Evolutionary conservation across 1,140 invertebrate genomes (phyloP), one percentile per base, ranked within the genome.

Genomic region (Anastatus disparis): DNA sequence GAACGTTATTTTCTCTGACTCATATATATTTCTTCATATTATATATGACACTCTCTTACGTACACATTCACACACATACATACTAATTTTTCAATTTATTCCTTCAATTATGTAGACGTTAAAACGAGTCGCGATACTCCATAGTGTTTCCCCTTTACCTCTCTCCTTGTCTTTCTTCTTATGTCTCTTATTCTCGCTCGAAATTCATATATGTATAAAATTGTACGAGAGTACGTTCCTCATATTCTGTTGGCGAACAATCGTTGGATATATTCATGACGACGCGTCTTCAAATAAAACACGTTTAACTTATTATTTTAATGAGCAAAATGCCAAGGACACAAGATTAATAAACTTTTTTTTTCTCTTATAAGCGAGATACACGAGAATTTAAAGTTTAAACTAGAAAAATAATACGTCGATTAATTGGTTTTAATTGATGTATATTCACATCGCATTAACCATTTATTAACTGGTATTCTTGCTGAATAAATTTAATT

Each of bases 51-150:
- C n/a, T n/a, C n/a, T n/a, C n/a, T n/a, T n/a, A n/a, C n/a, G n/a
- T n/a, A n/a, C n/a, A n/a, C n/a, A n/a, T n/a, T n/a, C n/a, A n/a
- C n/a, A n/a, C n/a, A n/a, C n/a, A n/a, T 29, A 42, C 66, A 46
- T 38, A 66, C 62, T 71, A 71, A 71, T 71, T 71, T 71, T 71
- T 71, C 70, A 71, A 71, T 71, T 71, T 71, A 71, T 71, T 71
- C 56, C 62, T 66, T 61, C 63, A 66, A 71, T 71, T 71, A 71
- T 53, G 38, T 22, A 2, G 63, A 35, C 63, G 56, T 66, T n/a
- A 66, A 71, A 71, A 71, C 63, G 70, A 66, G 70, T 71, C 63
- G 48, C 69, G 62, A 71, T 64, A 70, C 50, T 53, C n/a, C n/a
- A n/a, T n/a, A n/a, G n/a, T 40, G 31, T 35, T 35, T 10, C 4